These are phyloP conservation scores for Drosophila grimshawi DNA, from an alignment of 1,140 invertebrate genomes.

Conservation along the genomic window DNA sequence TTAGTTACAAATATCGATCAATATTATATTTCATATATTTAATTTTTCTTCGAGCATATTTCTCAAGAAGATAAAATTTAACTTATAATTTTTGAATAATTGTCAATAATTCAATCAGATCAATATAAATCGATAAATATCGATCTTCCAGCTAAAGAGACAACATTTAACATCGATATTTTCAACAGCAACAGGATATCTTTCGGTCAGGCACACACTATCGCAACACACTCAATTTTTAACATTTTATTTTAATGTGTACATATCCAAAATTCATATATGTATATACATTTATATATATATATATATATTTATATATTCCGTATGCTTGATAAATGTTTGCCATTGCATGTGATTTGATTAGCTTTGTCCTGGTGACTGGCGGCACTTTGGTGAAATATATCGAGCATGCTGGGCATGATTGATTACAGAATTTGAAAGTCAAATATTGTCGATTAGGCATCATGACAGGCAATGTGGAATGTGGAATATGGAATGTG, in stretches of 20 bases:
- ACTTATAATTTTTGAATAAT: background rate
- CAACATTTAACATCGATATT: too few species aligned
- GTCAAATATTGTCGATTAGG: conserved; percentile 79
- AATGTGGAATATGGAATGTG: background rate
- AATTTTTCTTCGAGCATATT: too few species aligned
- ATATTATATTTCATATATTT: too few species aligned
- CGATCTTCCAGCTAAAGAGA: too few species aligned
- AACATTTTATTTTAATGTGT: conserved; percentile 20
- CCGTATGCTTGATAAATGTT: conserved; percentile 66
- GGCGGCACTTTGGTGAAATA: conserved; percentile 28
- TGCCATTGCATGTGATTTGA: conserved; percentile 73
- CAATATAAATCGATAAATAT: background rate
- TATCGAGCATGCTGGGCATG: conserved; percentile 37
- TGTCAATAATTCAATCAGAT: too few species aligned
- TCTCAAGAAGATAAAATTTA: too few species aligned
- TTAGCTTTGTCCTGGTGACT: conserved; percentile 60
- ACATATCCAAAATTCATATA: conserved; percentile 18
- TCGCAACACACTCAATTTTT: background rate
- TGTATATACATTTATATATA: conserved; percentile 5
- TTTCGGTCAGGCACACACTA: background rate
- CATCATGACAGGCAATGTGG: conserved; percentile 27
- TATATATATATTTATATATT: conserved; percentile 9
- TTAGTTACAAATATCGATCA: too few species aligned
- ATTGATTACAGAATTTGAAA: conserved; percentile 75
- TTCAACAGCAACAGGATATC: background rate